These are phyloP conservation scores for Cecropterus lyciades DNA, from an alignment of 1,140 invertebrate species.

Conservation along the genomic window DNA sequence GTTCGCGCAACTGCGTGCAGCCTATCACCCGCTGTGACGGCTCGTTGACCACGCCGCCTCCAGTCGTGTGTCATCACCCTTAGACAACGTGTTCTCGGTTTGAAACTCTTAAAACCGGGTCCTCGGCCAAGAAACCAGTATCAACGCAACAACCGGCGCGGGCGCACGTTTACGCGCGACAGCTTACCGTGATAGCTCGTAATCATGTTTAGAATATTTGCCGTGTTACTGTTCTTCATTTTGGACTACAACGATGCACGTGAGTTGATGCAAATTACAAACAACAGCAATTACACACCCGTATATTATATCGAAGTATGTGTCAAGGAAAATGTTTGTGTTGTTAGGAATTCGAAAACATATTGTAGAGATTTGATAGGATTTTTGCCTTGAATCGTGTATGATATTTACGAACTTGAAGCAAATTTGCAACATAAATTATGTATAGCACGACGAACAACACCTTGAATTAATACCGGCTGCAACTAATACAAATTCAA, in stretches of 20 bases:
- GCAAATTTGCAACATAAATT: neutral
- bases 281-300: neutral
- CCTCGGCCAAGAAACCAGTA: neutral
- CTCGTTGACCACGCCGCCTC: too few species aligned
- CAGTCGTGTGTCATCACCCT: neutral
- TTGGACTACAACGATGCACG: conserved; percentile 17
- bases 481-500: too few species aligned
- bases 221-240: conserved; percentile 10
- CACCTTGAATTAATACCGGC: too few species aligned
- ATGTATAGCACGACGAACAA: neutral
- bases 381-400: conserved; percentile 2
- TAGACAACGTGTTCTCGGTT: neutral
- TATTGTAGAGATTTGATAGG: neutral
- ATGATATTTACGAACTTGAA: neutral
- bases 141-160: neutral
- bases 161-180: neutral
- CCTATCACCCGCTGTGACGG: neutral
- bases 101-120: conserved; percentile 11
- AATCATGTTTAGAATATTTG: conserved; percentile 8
- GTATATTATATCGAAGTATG: too few species aligned
- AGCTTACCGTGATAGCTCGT: neutral
- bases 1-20: neutral
- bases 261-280: neutral
- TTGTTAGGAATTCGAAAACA: conserved; percentile 8
- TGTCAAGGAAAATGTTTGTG: too few species aligned